These are phyloP conservation scores for Tilapia sparmanii DNA, from an alignment of 2,113 vertebrate genomes.

Conservation along the genomic window DNA sequence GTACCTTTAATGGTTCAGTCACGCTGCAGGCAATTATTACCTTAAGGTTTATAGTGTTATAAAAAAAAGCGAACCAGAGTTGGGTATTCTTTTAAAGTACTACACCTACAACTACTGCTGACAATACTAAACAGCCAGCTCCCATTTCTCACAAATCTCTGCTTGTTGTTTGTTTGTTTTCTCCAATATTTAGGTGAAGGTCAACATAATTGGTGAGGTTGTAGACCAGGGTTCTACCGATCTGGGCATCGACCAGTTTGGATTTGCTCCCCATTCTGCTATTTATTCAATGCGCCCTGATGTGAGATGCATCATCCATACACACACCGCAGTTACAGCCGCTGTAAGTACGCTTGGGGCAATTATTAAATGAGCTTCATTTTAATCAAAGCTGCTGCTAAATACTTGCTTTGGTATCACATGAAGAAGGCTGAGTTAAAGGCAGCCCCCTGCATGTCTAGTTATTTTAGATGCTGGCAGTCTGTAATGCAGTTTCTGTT, in stretches of 20 bases:
- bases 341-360: constrained; percentile 78
- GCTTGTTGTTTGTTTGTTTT: neutral
- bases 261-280: constrained; percentile 89
- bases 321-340: constrained; percentile 85
- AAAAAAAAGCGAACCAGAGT: neutral
- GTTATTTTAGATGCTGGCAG: constrained; percentile 20
- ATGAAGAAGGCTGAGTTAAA: constrained; percentile 2
- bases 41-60: neutral
- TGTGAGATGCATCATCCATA: constrained; percentile 88
- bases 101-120: neutral
- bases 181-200: constrained; percentile 80
- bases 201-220: constrained; percentile 92
- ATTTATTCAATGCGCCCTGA: constrained; percentile 92
- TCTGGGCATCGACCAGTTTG: constrained; percentile 79
- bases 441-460: neutral
- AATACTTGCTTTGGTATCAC: constrained; percentile 6
- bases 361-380: neutral
- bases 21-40: neutral
- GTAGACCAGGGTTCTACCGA: constrained; percentile 88
- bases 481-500: neutral
- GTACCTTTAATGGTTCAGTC: neutral
- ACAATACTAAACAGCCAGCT: neutral
- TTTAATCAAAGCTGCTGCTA: neutral
- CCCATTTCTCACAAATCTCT: neutral
- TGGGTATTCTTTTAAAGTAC: neutral